Evolutionary conservation across 1,140 invertebrate species (phyloP), one percentile per base, ranked within the genome.

Genomic region (Brachionus koreanus): DNA sequence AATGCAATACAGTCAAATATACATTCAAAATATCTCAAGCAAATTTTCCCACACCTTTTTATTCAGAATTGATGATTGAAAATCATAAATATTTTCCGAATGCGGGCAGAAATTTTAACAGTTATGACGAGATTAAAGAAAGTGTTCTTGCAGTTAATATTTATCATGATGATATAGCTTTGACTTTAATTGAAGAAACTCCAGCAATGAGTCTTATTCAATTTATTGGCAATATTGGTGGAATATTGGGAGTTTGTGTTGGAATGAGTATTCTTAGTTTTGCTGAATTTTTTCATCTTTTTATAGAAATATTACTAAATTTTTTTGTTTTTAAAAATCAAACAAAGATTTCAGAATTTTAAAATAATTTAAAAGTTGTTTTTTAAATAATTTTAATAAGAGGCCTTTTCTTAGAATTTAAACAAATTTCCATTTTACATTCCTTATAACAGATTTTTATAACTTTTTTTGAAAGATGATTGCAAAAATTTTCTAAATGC

Each of bases 191-290:
- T 42, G 43, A 39, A 23, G 76, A 79, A n/a, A 61, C 19, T 29
- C 23, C 76, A 37, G 33, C 76, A 37, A 57, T 61, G 57, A 39
- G 10, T 6, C 1, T 35, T 10, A 16, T 19, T 39, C 46, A 79
- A 65, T 25, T 79, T 10, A 29, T 79, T 42, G 37, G 46, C 13
- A 52, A 63, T 29, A 61, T 79, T 61, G 76, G 76, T 12, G 76
- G 76, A 35, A 39, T 79, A 61, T 42, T 61, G 16, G 76, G 76
- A 12, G 35, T 79, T n/a, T 79, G 76, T 65, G 37, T 79, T 39
- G 76, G 76, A 7, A 65, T 65, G 16, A 79, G 76, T 33, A 19
- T 79, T 35, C 39, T 79, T 19, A 79, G 76, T 43, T 29, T 79
- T 79, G 76, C 23, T 9, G 76, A 79, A 61, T 42, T 69, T n/a